These are phyloP conservation scores for Aelia acuminata DNA, from an alignment of 2,888 invertebrate species.

Conservation along the genomic window DNA sequence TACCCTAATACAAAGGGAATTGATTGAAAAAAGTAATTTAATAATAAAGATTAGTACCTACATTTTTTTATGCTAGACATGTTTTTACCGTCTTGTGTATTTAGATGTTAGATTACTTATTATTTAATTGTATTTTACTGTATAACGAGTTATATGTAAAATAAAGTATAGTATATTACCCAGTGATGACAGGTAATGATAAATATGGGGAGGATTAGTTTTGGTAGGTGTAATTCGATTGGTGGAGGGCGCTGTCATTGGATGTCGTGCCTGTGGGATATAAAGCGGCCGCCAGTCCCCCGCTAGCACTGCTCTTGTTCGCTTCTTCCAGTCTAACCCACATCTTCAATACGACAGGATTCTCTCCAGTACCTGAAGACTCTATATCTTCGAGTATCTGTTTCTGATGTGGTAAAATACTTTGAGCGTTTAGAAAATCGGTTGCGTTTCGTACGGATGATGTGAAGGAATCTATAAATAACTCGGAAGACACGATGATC, in stretches of 20 bases:
- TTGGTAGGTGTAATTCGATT: slow-evolving; percentile 5
- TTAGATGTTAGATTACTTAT: neutral
- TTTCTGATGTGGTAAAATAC: too few relatives aligned
- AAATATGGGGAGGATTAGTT: neutral
- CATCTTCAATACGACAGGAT: neutral
- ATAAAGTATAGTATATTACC: neutral
- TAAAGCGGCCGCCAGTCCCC: slow-evolving; percentile 58
- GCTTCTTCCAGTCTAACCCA: neutral
- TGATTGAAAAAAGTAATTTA: too few relatives aligned
- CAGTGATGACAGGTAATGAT: neutral
- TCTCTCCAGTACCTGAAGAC: neutral
- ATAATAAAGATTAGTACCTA: too few relatives aligned
- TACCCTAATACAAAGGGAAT: too few relatives aligned
- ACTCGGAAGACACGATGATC: slow-evolving; percentile 64
- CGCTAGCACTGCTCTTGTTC: slow-evolving; percentile 29
- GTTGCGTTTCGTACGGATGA: too few relatives aligned
- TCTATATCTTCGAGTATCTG: neutral
- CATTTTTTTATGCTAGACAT: too few relatives aligned
- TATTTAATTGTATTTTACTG: neutral
- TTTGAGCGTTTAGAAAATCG: too few relatives aligned
- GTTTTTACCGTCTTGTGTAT: neutral
- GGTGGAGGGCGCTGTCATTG: slow-evolving; percentile 58
- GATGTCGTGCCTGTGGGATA: slow-evolving; percentile 62
- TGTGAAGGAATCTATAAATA: neutral
- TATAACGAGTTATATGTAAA: neutral